Evolutionary conservation across 2,888 invertebrate genomes (phyloP), one percentile per base, ranked within the genome.

Genomic region (Cephus spinipes): DNA sequence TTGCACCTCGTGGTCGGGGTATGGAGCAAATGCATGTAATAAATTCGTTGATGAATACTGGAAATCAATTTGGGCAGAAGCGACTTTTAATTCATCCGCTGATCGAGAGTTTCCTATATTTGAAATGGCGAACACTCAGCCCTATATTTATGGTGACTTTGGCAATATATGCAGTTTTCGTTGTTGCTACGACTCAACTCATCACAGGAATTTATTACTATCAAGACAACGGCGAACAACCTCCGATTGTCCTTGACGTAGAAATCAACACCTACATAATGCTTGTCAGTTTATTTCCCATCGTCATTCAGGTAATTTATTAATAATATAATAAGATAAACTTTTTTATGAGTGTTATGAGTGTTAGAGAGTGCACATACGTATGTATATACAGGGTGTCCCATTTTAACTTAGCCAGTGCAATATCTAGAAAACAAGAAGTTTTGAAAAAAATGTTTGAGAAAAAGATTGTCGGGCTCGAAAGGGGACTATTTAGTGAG

Each of bases 1-100:
- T 77, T 15, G 32, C 69, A 35, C 76, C 79, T 36, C 79, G 32
- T 6, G 68, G 32, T 4, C 36, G 73, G 31, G 68, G 92, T 82
- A 90, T 92, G 90, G 92, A 93, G 80, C 94, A 94, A 83, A 93
- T 94, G 92, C 92, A 93, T 84, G 93, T 94, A 0, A 92, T 94
- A 73, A 93, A 93, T 84, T 93, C 93, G 0, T 85, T 94, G 1
- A 83, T 94, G 1, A 93, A 93, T 83, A 93, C 93, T 80, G 93
- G 93, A 0, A 93, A 93, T 76, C 90, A 93, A 86, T 91, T 92
- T 76, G 91, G 92, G 0, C 93, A 93, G 79, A 92, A 92, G 78
- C 90, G 89, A 68, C 85, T 94, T 1, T 88, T 94, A 0, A 92
- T 94, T 1, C 94, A 94, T 89, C 94, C 94, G 0, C 87, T 94